Percentiles rank a stretch among this genome's conserved stretches.
Evolutionary conservation across 1,140 invertebrate species (phyloP).

Genomic region (Teleogryllus occipitalis): DNA sequence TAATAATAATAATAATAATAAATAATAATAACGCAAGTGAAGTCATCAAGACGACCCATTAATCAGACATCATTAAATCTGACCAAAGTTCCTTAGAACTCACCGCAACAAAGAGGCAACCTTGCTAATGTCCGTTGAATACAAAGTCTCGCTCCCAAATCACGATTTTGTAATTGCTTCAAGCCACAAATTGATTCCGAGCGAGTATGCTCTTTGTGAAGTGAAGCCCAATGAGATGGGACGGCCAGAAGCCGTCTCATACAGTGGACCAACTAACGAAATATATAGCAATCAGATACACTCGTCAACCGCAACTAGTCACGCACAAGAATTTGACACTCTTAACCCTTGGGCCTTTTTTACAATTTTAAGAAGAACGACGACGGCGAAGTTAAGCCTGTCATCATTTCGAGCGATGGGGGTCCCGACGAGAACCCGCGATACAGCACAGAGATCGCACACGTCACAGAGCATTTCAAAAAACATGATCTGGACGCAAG

Average conservation of each 20-base stretch:
- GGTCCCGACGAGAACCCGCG: conserved; percentile 39
- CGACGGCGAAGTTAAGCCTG: conserved; percentile 31
- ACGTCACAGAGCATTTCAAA: conserved; percentile 34
- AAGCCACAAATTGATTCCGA: conserved; percentile 34
- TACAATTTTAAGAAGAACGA: conserved; percentile 27
- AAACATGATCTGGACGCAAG: conserved; percentile 36
- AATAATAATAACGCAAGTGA: no score
- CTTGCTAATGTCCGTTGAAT: conserved; percentile 36
- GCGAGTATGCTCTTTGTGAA: conserved; percentile 31
- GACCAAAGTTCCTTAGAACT: no score
- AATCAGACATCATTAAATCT: no score
- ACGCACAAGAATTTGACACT: conserved; percentile 19
- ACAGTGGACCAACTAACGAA: conserved; percentile 37
- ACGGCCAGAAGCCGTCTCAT: conserved; percentile 30
- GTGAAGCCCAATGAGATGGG: conserved; percentile 30
- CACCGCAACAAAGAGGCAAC: not conserved
- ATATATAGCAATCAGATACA: conserved; percentile 33
- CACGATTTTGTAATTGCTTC: conserved; percentile 38
- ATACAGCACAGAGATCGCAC: conserved; percentile 31
- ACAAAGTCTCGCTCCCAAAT: conserved; percentile 35
- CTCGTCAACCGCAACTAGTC: not conserved
- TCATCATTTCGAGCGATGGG: conserved; percentile 35
- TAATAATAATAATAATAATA: no score
- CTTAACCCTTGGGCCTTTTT: conserved; percentile 27
- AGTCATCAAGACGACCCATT: no score